Percentiles rank a stretch among this genome's conserved stretches.
Conservation (phyloP, 2,113 vertebrate species). For the Pseudorectes ferrugineus region DNA sequence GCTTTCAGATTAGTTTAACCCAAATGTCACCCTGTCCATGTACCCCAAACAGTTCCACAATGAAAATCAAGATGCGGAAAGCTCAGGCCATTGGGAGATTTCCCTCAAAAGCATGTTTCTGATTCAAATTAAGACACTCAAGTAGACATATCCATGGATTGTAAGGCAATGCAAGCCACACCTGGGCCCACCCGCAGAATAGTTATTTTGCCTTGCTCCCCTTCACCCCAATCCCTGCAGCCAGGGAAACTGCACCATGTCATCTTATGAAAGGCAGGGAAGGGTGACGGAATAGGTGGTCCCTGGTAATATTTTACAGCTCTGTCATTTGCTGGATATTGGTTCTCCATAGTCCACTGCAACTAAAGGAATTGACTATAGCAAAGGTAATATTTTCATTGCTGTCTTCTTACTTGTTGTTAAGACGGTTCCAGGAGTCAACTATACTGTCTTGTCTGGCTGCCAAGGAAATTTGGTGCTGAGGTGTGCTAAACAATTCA, state of each 20-base stretch:
- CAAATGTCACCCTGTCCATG: not conserved
- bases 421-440: not conserved
- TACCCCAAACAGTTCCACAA: not conserved
- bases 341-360: not conserved
- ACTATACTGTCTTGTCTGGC: not conserved
- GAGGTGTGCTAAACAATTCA: not conserved
- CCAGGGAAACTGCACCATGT: not conserved
- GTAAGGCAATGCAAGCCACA: not conserved
- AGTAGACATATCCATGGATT: fast-evolving
- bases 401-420: not conserved
- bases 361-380: not conserved
- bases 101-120: not conserved
- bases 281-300: not conserved
- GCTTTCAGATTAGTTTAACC: not conserved
- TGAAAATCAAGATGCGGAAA: not conserved
- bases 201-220: not conserved
- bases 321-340: not conserved
- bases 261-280: not conserved
- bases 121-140: not conserved
- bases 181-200: not conserved
- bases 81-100: not conserved
- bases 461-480: not conserved
- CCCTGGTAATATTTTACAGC: not conserved
- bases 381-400: not conserved
- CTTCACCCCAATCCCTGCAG: not conserved